Evolutionary conservation across 2,113 vertebrate species (phyloP), one percentile per base, ranked within the genome.

Genomic region (Coregonus clupeaformis): DNA sequence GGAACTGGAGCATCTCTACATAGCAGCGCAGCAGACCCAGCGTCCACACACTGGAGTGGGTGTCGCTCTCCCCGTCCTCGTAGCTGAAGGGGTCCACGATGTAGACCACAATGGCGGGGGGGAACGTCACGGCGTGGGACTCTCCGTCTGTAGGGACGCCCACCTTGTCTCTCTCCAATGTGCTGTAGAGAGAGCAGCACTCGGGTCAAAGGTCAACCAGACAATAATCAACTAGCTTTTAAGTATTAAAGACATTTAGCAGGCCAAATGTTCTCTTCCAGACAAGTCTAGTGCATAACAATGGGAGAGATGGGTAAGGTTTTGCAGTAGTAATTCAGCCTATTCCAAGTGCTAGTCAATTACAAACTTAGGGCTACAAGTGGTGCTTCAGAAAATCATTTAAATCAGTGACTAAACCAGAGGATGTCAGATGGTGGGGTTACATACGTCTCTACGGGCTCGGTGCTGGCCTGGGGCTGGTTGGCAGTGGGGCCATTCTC

Each of bases 121-220:
- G 97, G 80, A 95, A 98, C 22, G 96, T 95, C 85, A 97, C 80
- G 22, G 96, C 96, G 68, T 98, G 97, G 57, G 97, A 99, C 86
- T 98, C 97, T 70, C 97, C 97, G 24, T 99, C 97, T 25, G 97
- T 99, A 22, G 97, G 97, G 79, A 98, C 94, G 74, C 97, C 97
- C 42, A 99, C 97, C 92, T 97, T 97, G 91, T 99, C 97, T 25
- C 97, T 93, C 76, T 99, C 97, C 96, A 98, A 97, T 82, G 97
- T 98, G 93, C 97, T 98, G 89, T 55, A 20, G 65, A 69, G 24
- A 74, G 2, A 79, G 36, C 36, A 57, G 22, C 49, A 52, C 14
- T 52, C 1, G 16, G 3, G 16, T 52, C 49, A 52, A 52, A 52
- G 13, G 49, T 52, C 49, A 4, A 52, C 5, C 49, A 18, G 49